phyloP scores from a whole-genome alignment of 2,113 vertebrate genomes.

The Pampusana beccarii region DNA sequence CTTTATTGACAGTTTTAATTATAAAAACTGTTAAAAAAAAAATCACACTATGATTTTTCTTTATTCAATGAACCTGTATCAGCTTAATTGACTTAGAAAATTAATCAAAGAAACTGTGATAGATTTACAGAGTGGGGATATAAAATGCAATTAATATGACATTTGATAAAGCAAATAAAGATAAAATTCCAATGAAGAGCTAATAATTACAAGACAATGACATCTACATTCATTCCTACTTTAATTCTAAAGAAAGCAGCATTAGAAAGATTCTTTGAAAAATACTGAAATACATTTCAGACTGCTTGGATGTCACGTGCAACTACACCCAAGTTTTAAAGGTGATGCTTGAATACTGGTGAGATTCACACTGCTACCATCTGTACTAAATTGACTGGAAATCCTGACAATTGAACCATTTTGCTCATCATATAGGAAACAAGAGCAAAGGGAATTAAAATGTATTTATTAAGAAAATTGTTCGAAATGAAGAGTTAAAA shows the following conservation, averaged over 20 bases:
- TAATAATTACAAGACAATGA: constrained; percentile 33
- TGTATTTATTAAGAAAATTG: not conserved
- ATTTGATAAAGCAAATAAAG: constrained; percentile 62
- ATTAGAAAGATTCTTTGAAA: not conserved
- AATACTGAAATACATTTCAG: not conserved
- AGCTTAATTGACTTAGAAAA: constrained; percentile 37
- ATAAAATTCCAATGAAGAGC: constrained; percentile 25
- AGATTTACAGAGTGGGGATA: not conserved
- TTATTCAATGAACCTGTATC: not conserved
- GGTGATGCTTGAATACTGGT: not conserved
- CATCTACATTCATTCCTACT: not conserved
- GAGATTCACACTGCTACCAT: not conserved
- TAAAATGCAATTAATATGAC: constrained; percentile 47
- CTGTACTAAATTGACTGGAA: not conserved
- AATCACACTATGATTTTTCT: not conserved
- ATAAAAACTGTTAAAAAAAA: not conserved
- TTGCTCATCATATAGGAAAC: not conserved
- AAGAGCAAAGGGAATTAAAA: not conserved
- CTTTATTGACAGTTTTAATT: not conserved
- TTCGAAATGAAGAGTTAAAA: not conserved
- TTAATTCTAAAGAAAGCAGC: not conserved
- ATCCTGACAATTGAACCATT: not conserved
- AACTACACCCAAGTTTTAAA: not conserved
- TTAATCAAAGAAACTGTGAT: constrained; percentile 21
- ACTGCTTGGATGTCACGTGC: not conserved